A percentile compares a stretch with the other conserved stretches of the same genome.
Conservation (phyloP, 2,113 vertebrate genomes). For the Calyptommatus sinebrachiatus region DNA sequence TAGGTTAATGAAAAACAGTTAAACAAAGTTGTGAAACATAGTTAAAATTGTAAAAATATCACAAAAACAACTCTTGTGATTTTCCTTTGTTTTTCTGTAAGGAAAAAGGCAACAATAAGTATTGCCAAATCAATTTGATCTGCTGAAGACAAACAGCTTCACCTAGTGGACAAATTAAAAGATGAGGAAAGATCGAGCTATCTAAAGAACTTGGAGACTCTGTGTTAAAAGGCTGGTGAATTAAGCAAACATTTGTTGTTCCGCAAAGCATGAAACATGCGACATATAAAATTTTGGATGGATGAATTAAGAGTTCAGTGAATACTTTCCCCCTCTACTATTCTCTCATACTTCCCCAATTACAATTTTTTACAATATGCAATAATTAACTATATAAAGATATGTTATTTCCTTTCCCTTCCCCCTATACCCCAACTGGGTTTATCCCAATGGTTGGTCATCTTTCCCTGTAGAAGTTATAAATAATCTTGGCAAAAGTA, state of each 20-base stretch:
- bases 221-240: too few relatives aligned
- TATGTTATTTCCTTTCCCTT: too few relatives aligned
- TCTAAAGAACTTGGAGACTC: background rate
- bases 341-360: background rate
- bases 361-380: background rate
- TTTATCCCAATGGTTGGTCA: too few relatives aligned
- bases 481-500: too few relatives aligned
- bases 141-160: slow-evolving; percentile 47
- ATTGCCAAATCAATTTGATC: background rate
- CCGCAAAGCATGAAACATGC: background rate
- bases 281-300: background rate
- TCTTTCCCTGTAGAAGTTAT: too few relatives aligned
- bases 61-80: background rate
- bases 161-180: slow-evolving; percentile 57
- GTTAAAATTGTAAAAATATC: background rate
- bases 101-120: background rate
- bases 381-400: background rate
- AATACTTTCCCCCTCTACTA: background rate
- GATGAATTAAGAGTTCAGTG: too few relatives aligned
- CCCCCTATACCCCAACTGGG: too few relatives aligned
- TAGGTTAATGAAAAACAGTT: background rate
- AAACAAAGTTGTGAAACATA: background rate
- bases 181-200: background rate
- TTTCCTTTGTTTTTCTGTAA: background rate
- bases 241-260: background rate